These are phyloP conservation scores for Aricia artaxerxes DNA, from an alignment of 2,888 invertebrate genomes.

Conservation along the genomic window DNA sequence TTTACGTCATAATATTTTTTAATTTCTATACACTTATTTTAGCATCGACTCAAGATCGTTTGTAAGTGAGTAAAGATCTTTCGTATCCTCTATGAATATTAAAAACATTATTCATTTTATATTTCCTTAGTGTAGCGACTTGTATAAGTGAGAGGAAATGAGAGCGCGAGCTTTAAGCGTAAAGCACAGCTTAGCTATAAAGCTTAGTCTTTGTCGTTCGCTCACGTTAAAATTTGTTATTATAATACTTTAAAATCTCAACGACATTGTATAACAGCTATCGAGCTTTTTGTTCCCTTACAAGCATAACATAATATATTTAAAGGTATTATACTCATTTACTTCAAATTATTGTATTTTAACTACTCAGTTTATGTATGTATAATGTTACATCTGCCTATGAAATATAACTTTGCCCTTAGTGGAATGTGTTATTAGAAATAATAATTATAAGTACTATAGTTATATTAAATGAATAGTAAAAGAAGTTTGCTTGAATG, in stretches of 20 bases:
- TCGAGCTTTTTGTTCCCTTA: not conserved
- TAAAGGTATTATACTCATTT: too few species aligned
- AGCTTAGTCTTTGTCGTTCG: slow-evolving; percentile 2
- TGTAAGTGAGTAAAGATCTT: not conserved
- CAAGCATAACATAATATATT: not conserved
- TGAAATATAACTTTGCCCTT: too few species aligned
- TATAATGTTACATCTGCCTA: too few species aligned
- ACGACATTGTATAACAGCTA: not conserved
- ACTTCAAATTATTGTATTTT: too few species aligned
- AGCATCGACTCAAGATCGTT: not conserved
- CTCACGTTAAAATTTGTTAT: slow-evolving; percentile 3
- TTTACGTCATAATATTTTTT: too few species aligned
- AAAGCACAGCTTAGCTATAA: not conserved
- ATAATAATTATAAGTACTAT: too few species aligned
- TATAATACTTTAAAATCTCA: slow-evolving; percentile 3
- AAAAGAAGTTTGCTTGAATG: too few species aligned
- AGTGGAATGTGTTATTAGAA: too few species aligned
- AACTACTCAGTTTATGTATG: too few species aligned
- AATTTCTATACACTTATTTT: too few species aligned
- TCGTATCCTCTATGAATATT: not conserved
- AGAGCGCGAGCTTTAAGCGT: not conserved
- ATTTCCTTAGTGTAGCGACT: slow-evolving; percentile 13
- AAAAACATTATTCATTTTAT: not conserved
- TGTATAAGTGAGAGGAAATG: slow-evolving; percentile 12
- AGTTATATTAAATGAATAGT: too few species aligned